Evolutionary conservation across 2,888 invertebrate genomes (phyloP).

Genomic region (Perizoma affinitatum): DNA sequence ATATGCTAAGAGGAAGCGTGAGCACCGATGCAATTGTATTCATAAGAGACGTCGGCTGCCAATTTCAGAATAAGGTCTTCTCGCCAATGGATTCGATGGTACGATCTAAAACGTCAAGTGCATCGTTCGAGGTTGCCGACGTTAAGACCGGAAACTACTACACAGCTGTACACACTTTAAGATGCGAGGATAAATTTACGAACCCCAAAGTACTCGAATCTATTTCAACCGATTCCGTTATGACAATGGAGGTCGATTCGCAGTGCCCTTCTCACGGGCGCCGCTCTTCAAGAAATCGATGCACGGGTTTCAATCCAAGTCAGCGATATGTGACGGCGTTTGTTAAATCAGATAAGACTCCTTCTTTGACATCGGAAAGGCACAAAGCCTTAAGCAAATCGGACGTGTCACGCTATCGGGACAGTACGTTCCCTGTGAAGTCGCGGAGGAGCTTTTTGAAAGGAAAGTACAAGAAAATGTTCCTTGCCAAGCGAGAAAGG

Average conservation of each 20-base stretch:
- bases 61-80: conserved; percentile 58
- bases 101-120: conserved; percentile 56
- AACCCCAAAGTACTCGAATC: conserved; percentile 50
- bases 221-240: conserved; percentile 48
- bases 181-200: conserved; percentile 66
- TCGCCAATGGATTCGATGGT: conserved; percentile 48
- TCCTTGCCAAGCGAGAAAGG: conserved; percentile 53
- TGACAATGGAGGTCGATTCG: conserved; percentile 53
- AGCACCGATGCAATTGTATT: conserved; percentile 62
- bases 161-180: conserved; percentile 55
- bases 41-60: conserved; percentile 76
- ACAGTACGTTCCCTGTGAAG: conserved; percentile 44
- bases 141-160: conserved; percentile 53
- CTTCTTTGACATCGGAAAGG: conserved; percentile 26
- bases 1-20: conserved; percentile 32
- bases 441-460: conserved; percentile 54
- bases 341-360: conserved; percentile 31
- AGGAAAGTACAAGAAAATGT: conserved; percentile 60
- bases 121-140: conserved; percentile 53
- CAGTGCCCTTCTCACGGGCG: conserved; percentile 56
- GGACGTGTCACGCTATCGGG: conserved; percentile 27
- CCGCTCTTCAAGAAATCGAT: conserved; percentile 26
- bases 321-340: conserved; percentile 31
- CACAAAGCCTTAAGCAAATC: conserved; percentile 29
- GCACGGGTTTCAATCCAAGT: conserved; percentile 28